Percentiles rank a stretch among this genome's conserved stretches.
phyloP scores from a whole-genome alignment of 2,797 vertebrate species.

The Arctocebus calabarensis region DNA sequence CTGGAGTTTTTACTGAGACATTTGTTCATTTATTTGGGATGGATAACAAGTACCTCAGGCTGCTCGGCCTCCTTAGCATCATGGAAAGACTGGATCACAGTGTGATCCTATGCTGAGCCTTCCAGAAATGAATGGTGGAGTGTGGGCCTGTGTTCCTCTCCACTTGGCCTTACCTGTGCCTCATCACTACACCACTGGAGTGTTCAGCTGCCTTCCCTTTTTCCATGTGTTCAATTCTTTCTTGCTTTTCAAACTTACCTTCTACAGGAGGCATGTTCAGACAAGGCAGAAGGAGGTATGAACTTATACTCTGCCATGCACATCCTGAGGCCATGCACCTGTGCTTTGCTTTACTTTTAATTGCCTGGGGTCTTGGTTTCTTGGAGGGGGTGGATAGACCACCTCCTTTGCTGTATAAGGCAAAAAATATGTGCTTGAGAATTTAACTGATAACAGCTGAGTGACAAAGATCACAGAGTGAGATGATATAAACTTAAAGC shows the following conservation, averaged over 20 bases:
- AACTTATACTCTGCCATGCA: not conserved
- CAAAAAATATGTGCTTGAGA: not conserved
- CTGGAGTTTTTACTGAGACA: not conserved
- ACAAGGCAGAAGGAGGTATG: not conserved
- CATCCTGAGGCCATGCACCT: not conserved
- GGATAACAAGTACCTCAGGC: not conserved
- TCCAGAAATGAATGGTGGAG: not conserved
- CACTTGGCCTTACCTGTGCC: not conserved
- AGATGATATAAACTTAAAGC: not conserved
- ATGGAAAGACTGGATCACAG: not conserved
- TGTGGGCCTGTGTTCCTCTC: not conserved
- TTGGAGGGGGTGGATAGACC: not conserved
- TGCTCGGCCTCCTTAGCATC: not conserved
- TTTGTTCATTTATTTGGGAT: not conserved
- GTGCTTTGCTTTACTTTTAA: not conserved
- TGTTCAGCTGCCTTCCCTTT: not conserved
- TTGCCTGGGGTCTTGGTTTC: not conserved
- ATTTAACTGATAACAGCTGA: not conserved
- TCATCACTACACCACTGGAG: not conserved
- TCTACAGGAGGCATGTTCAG: not conserved
- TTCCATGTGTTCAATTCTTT: not conserved
- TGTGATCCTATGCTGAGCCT: too few species aligned
- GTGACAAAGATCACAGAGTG: not conserved
- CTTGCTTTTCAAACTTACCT: conserved; percentile 18
- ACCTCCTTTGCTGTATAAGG: not conserved